Evolutionary conservation across 2,888 invertebrate genomes (phyloP).

Genomic region (Erebia palarica): DNA sequence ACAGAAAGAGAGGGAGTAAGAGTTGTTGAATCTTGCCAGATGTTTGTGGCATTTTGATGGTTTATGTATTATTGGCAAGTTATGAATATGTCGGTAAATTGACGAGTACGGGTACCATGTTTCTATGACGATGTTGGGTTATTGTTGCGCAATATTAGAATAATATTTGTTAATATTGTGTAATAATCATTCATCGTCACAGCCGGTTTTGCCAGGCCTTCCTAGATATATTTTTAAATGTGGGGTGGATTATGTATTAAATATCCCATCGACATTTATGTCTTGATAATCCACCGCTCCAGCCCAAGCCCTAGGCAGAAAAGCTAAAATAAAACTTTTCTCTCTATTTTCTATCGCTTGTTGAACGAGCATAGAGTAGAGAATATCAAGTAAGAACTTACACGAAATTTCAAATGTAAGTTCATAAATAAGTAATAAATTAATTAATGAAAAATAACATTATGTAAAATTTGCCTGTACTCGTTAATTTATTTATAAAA

Average conservation of each 20-base stretch:
- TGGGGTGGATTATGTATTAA: no score
- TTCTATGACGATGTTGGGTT: not conserved
- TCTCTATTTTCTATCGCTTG: not conserved
- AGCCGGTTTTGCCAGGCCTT: not conserved
- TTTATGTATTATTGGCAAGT: constrained; percentile 70
- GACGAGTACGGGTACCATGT: constrained; percentile 9
- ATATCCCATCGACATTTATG: no score
- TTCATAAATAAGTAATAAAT: not conserved
- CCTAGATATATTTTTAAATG: no score
- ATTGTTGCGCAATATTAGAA: not conserved
- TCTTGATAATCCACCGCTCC: not conserved
- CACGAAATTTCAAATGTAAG: not conserved
- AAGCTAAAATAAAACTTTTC: not conserved
- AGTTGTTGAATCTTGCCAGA: constrained; percentile 76
- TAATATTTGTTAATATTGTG: not conserved
- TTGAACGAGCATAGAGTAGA: not conserved
- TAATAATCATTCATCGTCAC: not conserved
- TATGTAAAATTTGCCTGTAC: not conserved
- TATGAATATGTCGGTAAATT: constrained; percentile 46
- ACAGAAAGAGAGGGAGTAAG: constrained; percentile 56
- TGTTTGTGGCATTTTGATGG: constrained; percentile 69
- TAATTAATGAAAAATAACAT: not conserved
- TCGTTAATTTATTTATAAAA: constrained; percentile 41
- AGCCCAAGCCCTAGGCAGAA: not conserved
- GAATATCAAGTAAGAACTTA: not conserved